These are phyloP conservation scores for Zaprionus lineosus DNA, from an alignment of 2,888 invertebrate species.

Conservation along the genomic window DNA sequence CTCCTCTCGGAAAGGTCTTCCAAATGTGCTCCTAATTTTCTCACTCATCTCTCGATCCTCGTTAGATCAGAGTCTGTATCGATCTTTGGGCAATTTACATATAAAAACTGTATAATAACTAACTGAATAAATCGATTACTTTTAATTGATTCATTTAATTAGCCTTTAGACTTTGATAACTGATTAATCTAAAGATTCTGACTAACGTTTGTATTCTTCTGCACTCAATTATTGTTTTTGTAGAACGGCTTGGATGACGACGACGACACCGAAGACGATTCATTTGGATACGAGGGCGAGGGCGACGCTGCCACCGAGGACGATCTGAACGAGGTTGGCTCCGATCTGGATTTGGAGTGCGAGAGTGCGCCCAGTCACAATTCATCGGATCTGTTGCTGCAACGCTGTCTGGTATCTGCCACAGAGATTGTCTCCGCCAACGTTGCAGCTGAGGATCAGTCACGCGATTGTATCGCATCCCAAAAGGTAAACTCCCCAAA, in stretches of 20 bases:
- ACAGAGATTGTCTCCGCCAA: constrained; percentile 54
- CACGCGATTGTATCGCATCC: constrained; percentile 77
- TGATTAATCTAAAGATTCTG: neutral
- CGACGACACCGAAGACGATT: constrained; percentile 67
- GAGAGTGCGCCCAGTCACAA: constrained; percentile 65
- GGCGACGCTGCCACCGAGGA: constrained; percentile 78
- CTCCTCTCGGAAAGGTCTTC: no score
- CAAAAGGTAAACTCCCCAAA: constrained; percentile 68
- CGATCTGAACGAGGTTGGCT: constrained; percentile 78
- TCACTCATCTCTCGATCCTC: no score
- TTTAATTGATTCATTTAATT: no score
- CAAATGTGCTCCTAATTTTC: no score
- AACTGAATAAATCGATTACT: no score
- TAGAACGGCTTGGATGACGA: constrained; percentile 78
- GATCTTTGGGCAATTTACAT: no score
- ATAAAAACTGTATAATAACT: no score
- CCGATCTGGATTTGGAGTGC: constrained; percentile 74
- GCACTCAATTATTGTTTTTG: constrained; percentile 5
- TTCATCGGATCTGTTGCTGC: constrained; percentile 66
- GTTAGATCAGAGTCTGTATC: no score
- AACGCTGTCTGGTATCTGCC: constrained; percentile 57
- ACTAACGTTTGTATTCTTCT: neutral
- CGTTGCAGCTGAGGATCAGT: constrained; percentile 59
- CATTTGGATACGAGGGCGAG: constrained; percentile 66
- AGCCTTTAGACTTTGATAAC: no score